Evolutionary conservation across 92 coral and sea anemone species (phyloP), one percentile per base, ranked within the genome.

Genomic region (Umimayanthus kanabou): DNA sequence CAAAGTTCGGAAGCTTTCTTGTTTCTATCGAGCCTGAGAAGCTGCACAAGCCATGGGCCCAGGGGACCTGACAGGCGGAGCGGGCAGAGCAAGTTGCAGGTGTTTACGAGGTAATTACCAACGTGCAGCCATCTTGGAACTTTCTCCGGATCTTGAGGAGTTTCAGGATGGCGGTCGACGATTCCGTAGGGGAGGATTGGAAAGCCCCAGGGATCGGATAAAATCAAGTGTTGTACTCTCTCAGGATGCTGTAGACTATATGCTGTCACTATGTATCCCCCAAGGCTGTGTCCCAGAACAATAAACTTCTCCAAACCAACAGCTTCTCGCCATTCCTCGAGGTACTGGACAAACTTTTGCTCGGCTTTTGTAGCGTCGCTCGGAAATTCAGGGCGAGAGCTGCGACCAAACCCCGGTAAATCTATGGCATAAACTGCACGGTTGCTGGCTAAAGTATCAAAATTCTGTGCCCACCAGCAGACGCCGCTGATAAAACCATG

Each of bases 191-290:
- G 99, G 64, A 97, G 89, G 45, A 97, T 97, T 11, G 99, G 93
- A 85, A 97, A 97, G 4, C 99, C 99, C 99, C 99, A 97, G 50
- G 99, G 98, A 84, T 97, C 99, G 5, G 98, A 97, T 20, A 95
- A 80, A 29, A 95, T 89, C 42, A 97, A 89, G 33, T 93, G 98
- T 39, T 93, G 85, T 78, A 97, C 88, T 89, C 94, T 89, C 80
- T 92, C 95, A 3, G 99, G 98, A 81, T 93, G 79, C 73, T 92
- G 84, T 79, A 97, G 86, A 55, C 97, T 96, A 74, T 97, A 97
- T 58, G 96, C 95, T 78, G 94, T 91, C 16, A 89, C 97, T 49
- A 97, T 75, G 82, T 95, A 97, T 3, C 99, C 99, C 6, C 99
- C 99, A 65, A 97, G 92, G 88, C 98, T 94, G 74, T 97, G 99